Conservation (phyloP, 2,797 vertebrate genomes). For the Podarcis siculus region DNA sequence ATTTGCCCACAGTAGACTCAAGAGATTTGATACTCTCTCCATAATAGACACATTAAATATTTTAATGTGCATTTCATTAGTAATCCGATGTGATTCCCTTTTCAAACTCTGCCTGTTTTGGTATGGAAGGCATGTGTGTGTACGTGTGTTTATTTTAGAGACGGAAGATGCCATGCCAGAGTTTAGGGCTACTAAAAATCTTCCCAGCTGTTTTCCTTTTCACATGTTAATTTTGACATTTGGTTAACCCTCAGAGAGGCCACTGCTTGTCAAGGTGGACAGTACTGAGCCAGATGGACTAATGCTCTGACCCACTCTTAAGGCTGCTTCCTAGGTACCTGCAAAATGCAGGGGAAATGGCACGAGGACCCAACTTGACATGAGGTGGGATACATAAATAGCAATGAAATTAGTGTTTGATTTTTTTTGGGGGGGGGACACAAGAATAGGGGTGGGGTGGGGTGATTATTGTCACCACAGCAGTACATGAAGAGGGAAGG, state of each 20-base stretch:
- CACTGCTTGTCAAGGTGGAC: too few species aligned
- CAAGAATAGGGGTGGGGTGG: too few species aligned
- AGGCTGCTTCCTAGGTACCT: too few species aligned
- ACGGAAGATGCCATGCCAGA: neutral
- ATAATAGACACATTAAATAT: slow-evolving; percentile 12
- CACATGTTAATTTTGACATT: slow-evolving; percentile 4
- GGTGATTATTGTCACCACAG: too few species aligned
- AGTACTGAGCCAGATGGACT: too few species aligned
- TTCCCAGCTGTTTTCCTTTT: slow-evolving; percentile 31
- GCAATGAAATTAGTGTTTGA: too few species aligned
- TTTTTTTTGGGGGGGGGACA: too few species aligned
- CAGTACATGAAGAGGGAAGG: too few species aligned
- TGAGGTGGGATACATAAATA: too few species aligned
- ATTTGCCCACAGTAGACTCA: slow-evolving; percentile 1
- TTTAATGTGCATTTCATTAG: slow-evolving; percentile 19
- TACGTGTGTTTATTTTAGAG: slow-evolving; percentile 26
- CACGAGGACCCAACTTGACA: too few species aligned
- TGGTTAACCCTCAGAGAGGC: slow-evolving; percentile 2
- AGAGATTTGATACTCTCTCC: slow-evolving; percentile 2
- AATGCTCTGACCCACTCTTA: too few species aligned
- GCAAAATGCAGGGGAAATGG: too few species aligned
- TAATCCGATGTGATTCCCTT: slow-evolving; percentile 1
- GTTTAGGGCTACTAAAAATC: neutral
- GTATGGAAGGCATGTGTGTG: slow-evolving; percentile 3
- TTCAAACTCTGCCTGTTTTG: slow-evolving; percentile 21